A percentile compares a stretch with the other conserved stretches of the same genome.
These are phyloP conservation scores for Phortica magna DNA, from an alignment of 2,888 invertebrate genomes.

Conservation along the genomic window DNA sequence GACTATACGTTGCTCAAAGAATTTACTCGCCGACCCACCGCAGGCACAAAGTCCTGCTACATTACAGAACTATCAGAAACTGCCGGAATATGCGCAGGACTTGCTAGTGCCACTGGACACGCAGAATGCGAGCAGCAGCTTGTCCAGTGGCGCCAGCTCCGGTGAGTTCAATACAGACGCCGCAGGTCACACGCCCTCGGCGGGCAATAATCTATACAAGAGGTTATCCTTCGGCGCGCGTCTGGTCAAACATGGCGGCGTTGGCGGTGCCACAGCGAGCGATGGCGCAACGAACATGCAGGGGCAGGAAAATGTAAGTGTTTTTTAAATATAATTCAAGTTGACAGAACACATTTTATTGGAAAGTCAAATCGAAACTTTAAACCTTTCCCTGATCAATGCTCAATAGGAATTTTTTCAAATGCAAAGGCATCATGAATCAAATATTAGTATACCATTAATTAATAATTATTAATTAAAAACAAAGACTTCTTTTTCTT, in stretches of 20 bases:
- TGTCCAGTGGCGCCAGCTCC: conserved; percentile 61
- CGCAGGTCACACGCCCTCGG: conserved; percentile 58
- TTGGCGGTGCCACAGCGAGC: neutral
- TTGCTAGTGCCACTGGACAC: conserved; percentile 45
- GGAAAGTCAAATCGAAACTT: too few relatives aligned
- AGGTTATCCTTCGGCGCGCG: conserved; percentile 63
- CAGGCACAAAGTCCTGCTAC: conserved; percentile 59
- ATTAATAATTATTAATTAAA: too few relatives aligned
- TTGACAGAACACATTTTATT: neutral
- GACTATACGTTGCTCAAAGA: conserved; percentile 61
- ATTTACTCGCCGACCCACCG: conserved; percentile 55
- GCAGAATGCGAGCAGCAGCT: neutral
- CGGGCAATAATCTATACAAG: conserved; percentile 46
- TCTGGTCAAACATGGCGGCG: conserved; percentile 50
- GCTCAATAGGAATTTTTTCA: too few relatives aligned
- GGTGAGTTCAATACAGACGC: conserved; percentile 65
- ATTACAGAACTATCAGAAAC: conserved; percentile 68
- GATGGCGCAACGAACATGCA: neutral
- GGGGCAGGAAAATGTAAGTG: conserved; percentile 32
- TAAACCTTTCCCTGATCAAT: too few relatives aligned
- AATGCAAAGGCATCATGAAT: too few relatives aligned
- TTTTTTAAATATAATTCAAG: neutral
- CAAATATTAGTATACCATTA: too few relatives aligned
- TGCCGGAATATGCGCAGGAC: conserved; percentile 65
- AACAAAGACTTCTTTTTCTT: too few relatives aligned